These are phyloP conservation scores for Ranitomeya variabilis DNA, from an alignment of 2,113 vertebrate species.

Conservation along the genomic window DNA sequence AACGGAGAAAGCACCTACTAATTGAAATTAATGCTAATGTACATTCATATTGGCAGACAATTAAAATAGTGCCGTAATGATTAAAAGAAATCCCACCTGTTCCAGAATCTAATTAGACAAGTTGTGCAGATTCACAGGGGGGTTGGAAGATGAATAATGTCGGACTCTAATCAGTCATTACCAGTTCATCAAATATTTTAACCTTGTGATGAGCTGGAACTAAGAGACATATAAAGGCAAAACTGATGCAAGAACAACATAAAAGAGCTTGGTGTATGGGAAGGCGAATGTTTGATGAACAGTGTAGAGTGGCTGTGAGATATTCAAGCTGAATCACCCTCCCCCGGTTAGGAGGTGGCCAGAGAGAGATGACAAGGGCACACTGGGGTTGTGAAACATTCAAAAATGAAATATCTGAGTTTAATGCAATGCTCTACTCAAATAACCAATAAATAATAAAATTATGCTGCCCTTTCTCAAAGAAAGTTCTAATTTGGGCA, in stretches of 20 bases:
- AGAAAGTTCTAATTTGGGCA: no score
- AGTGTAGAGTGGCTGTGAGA: not conserved
- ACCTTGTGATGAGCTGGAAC: not conserved
- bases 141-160: not conserved
- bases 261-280: not conserved
- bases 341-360: no score
- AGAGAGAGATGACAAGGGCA: no score
- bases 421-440: no score
- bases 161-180: constrained; percentile 7
- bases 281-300: not conserved
- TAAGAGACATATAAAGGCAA: not conserved
- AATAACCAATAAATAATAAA: no score
- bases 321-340: not conserved
- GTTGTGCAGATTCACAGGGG: not conserved
- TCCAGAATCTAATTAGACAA: constrained; percentile 29
- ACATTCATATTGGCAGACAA: constrained; percentile 21
- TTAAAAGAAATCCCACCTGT: constrained; percentile 49
- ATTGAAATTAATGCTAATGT: constrained; percentile 40
- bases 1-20: not conserved
- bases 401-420: no score
- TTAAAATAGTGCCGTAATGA: constrained; percentile 4
- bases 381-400: no score
- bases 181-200: constrained; percentile 16
- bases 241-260: not conserved
- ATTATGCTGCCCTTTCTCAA: no score